Conservation (phyloP, 1,140 invertebrate species). For the Ridgeia piscesae region DNA sequence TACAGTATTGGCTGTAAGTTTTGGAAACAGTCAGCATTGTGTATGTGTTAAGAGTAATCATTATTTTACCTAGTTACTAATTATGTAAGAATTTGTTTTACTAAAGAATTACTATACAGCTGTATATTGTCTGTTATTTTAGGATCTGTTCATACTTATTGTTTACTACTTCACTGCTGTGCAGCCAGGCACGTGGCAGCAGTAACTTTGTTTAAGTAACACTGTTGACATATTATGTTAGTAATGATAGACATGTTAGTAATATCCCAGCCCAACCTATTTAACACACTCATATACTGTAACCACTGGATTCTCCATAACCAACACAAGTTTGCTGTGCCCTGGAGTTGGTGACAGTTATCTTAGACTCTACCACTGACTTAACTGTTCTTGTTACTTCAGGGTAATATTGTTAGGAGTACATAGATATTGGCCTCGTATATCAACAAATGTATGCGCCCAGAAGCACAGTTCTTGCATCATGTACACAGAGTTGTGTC, state of each 20-base stretch:
- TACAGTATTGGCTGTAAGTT: too few relatives aligned
- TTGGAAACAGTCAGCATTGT: too few relatives aligned
- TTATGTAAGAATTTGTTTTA: too few relatives aligned
- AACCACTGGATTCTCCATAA: neutral
- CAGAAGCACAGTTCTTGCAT: neutral
- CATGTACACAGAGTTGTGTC: neutral
- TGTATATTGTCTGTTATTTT: too few relatives aligned
- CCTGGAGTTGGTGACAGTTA: neutral
- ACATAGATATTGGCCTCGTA: neutral
- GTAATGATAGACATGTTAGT: neutral
- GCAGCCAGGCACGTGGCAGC: too few relatives aligned
- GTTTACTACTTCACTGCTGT: too few relatives aligned
- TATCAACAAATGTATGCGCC: neutral
- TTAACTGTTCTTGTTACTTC: neutral
- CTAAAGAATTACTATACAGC: too few relatives aligned
- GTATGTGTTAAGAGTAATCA: too few relatives aligned
- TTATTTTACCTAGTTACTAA: too few relatives aligned
- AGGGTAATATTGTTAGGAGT: neutral
- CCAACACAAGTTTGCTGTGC: neutral
- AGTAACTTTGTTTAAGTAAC: too few relatives aligned
- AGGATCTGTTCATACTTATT: too few relatives aligned
- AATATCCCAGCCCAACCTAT: neutral
- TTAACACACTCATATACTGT: neutral
- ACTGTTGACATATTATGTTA: too few relatives aligned
- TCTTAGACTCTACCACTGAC: neutral